Evolutionary conservation across 2,888 invertebrate genomes (phyloP).

Genomic region (Stictocephala bisonia): DNA sequence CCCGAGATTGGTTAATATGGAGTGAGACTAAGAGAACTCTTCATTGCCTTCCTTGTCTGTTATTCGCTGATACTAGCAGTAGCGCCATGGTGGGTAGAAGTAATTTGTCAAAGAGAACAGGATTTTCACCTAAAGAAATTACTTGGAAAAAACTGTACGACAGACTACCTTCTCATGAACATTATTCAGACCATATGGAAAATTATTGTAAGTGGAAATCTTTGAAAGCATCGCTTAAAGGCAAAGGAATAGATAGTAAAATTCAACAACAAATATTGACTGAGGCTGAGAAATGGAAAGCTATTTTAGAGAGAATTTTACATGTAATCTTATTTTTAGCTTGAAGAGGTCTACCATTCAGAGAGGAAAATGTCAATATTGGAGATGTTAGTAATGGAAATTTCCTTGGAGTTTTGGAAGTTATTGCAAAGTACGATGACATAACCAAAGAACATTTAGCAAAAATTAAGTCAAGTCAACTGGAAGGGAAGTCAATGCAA

Average conservation of each 20-base stretch:
- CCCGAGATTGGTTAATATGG: background rate
- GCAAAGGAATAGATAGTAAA: background rate
- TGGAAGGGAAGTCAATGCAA: conserved; percentile 8
- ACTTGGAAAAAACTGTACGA: background rate
- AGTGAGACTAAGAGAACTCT: background rate
- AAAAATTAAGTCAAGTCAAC: conserved; percentile 11
- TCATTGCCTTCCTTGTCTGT: background rate
- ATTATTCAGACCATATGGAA: background rate
- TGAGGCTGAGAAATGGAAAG: background rate
- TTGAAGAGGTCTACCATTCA: background rate
- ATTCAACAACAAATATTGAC: background rate
- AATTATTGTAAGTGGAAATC: background rate
- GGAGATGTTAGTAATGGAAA: conserved; percentile 5
- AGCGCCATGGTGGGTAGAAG: background rate
- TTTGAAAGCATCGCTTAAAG: background rate
- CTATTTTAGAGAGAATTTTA: background rate
- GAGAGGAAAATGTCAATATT: background rate
- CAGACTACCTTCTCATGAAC: background rate
- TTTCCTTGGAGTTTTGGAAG: background rate
- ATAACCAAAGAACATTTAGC: background rate
- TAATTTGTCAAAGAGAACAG: background rate
- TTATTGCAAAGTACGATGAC: background rate
- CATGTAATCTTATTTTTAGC: conserved; percentile 6
- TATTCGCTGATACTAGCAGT: background rate
- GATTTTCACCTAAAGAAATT: background rate